Evolutionary conservation across 2,888 invertebrate species (phyloP).

Genomic region (Aradus depressus): DNA sequence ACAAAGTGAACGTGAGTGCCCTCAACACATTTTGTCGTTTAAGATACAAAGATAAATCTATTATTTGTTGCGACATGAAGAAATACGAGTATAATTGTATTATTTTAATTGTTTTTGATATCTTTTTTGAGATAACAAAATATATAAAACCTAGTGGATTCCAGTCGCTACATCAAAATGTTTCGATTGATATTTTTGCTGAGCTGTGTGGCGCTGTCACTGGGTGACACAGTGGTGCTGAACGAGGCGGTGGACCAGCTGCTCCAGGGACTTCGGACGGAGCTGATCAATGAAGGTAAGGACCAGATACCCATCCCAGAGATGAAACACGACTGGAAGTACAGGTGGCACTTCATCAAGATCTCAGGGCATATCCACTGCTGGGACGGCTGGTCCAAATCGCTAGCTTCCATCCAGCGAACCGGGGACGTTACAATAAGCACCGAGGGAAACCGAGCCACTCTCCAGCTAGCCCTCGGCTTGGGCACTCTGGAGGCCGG

Average conservation of each 20-base stretch:
- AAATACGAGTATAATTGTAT: no score
- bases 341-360: slow-evolving; percentile 22
- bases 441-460: slow-evolving; percentile 22
- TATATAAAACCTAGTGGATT: no score
- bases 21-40: no score
- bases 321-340: slow-evolving; percentile 22
- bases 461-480: slow-evolving; percentile 17
- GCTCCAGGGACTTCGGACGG: slow-evolving; percentile 12
- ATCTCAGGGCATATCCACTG: slow-evolving; percentile 22
- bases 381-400: slow-evolving; percentile 18
- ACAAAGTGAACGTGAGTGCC: no score
- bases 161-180: no score
- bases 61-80: no score
- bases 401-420: slow-evolving; percentile 19
- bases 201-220: not conserved
- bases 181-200: no score
- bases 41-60: no score
- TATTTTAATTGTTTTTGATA: no score
- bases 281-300: slow-evolving; percentile 11
- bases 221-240: slow-evolving; percentile 21
- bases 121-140: no score
- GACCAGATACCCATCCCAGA: slow-evolving; percentile 8
- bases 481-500: slow-evolving; percentile 19
- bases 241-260: slow-evolving; percentile 24
- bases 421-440: slow-evolving; percentile 24